Evolutionary conservation across 2,888 invertebrate species (phyloP).

Genomic region (Cephus sareptanus): DNA sequence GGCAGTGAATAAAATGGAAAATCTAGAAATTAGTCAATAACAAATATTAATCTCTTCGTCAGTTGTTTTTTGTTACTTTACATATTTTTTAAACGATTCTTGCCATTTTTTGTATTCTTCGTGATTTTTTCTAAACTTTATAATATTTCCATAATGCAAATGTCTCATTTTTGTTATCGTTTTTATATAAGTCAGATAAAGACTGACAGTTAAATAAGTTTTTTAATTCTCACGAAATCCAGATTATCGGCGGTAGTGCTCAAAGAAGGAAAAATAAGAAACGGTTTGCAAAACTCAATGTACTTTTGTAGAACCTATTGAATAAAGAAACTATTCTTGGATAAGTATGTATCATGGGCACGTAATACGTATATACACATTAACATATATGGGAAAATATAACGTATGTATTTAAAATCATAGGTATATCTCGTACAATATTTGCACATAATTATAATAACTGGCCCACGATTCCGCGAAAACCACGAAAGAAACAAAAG

Average conservation of each 20-base stretch:
- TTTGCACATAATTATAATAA: background rate
- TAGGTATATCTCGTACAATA: conserved; percentile 18
- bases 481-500: background rate
- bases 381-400: conserved; percentile 38
- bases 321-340: background rate
- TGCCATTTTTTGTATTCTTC: background rate
- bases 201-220: background rate
- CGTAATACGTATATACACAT: background rate
- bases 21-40: background rate
- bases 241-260: background rate
- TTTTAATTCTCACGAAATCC: background rate
- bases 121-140: background rate
- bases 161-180: no score
- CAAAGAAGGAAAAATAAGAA: background rate
- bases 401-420: conserved; percentile 36
- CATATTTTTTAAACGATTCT: background rate
- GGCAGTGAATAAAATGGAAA: conserved; percentile 15
- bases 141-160: background rate
- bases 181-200: background rate
- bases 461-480: background rate
- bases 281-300: background rate
- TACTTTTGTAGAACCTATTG: background rate
- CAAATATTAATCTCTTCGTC: background rate
- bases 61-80: background rate
- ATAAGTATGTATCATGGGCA: background rate